phyloP scores from a whole-genome alignment of 23 tunicate genomes.

The Ciona savignyi region DNA sequence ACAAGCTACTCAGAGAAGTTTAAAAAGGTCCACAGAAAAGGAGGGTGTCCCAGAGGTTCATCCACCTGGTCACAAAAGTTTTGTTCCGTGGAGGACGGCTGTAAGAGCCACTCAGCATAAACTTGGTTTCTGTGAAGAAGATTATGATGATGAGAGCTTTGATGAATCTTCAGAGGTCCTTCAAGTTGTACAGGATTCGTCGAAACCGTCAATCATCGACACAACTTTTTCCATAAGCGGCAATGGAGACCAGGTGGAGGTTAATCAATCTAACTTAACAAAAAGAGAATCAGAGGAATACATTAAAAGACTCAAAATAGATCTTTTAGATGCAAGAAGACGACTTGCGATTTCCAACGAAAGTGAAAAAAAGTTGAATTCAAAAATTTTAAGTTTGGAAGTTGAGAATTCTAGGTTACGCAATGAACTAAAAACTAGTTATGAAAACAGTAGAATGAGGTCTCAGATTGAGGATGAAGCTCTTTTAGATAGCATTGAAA shows the following conservation, averaged over 20 bases:
- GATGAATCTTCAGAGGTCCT: slow-evolving; percentile 10
- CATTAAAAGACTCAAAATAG: slow-evolving; percentile 24
- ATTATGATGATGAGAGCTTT: background rate
- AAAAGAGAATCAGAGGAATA: slow-evolving; percentile 1
- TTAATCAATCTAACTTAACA: background rate
- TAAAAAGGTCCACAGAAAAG: background rate
- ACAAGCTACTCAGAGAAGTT: background rate
- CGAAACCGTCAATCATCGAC: background rate
- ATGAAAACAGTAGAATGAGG: slow-evolving; percentile 30
- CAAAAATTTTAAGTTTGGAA: slow-evolving; percentile 31
- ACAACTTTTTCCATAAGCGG: background rate
- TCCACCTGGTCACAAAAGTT: slow-evolving; percentile 41
- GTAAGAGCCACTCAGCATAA: slow-evolving; percentile 63
- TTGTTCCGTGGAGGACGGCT: slow-evolving; percentile 78
- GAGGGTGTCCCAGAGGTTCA: background rate
- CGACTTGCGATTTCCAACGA: slow-evolving; percentile 25
- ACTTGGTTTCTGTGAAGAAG: slow-evolving; percentile 10
- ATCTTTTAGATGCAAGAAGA: slow-evolving; percentile 28
- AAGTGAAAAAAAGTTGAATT: slow-evolving; percentile 35
- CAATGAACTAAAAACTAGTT: slow-evolving; percentile 29
- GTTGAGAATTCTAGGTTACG: slow-evolving; percentile 60
- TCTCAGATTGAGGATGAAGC: slow-evolving; percentile 66
- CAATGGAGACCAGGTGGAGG: background rate
- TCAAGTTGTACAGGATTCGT: background rate
- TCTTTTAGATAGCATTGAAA: slow-evolving; percentile 77